Evolutionary conservation across 1,140 invertebrate species (phyloP), one percentile per base, ranked within the genome.

Genomic region (Zaprionus taronus): DNA sequence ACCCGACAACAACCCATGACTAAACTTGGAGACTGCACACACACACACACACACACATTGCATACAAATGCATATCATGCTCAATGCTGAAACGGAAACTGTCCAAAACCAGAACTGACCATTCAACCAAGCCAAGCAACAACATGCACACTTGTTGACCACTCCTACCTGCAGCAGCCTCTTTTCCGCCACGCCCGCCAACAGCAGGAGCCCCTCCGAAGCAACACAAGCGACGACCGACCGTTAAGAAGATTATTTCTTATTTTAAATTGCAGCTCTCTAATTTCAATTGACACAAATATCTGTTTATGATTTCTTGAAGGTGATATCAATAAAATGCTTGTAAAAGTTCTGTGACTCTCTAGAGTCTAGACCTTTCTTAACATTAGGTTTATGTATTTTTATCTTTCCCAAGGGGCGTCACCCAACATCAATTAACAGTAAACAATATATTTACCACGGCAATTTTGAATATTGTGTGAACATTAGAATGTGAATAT

Each of bases 191-290:
- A 84, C 84, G 80, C 77, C 79, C 79, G 67, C 60, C 79, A 61
- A 49, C 34, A 68, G 53, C 38, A 71, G 53, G 14, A 55, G 57
- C 51, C 49, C 76, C 80, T 76, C 89, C 89, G 78, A 91, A 91
- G 72, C 77, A 91, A 85, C 89, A 91, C 82, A 91, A 83, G 28
- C 89, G 89, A 36, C 89, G 89, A 81, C 89, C 89, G 63, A 64
- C 67, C 69, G 15, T 63, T 64, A 22, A 36, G 47, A 57, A 47
- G 67, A 63, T 12, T 31, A 31, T 4, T 17, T 66, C 72, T 41
- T n/a, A 56, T 77, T 77, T 62, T n/a, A 31, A 61, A 49, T 26
- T 31, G 1, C 11, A 51, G 36, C 49, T 6, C 22, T 34, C 20
- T 22, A 49, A 22, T 44, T 44, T n/a, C 3, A 61, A 20, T 47